Percentiles rank a stretch among this genome's conserved stretches.
phyloP scores from a whole-genome alignment of 2,888 invertebrate genomes.

The Diarsia rubi region DNA sequence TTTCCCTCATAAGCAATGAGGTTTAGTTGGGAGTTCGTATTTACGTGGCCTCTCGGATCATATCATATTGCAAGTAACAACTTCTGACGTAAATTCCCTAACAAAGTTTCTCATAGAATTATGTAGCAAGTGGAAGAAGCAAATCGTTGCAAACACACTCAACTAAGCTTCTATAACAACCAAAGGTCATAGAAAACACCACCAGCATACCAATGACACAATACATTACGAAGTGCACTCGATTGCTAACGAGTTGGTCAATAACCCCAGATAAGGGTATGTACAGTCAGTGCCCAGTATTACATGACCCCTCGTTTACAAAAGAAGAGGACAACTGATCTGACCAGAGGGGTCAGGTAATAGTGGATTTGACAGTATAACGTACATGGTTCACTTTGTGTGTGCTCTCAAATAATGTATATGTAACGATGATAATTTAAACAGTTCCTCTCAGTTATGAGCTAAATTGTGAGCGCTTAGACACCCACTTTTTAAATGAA shows the following conservation, averaged over 20 bases:
- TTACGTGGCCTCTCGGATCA: not conserved
- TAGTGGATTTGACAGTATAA: too few species aligned
- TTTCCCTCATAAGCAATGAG: not conserved
- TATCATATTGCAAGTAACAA: not conserved
- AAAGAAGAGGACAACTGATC: too few species aligned
- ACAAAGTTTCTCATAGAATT: not conserved
- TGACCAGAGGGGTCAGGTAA: too few species aligned
- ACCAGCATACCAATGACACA: slow-evolving; percentile 31
- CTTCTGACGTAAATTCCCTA: not conserved
- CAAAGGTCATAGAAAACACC: slow-evolving; percentile 20
- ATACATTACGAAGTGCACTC: slow-evolving; percentile 34
- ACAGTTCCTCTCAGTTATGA: slow-evolving; percentile 27
- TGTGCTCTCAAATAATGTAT: not conserved
- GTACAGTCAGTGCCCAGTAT: not conserved
- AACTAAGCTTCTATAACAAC: not conserved
- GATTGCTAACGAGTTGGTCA: slow-evolving; percentile 39
- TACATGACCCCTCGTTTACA: too few species aligned
- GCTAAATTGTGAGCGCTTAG: slow-evolving; percentile 1
- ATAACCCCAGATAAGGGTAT: slow-evolving; percentile 40
- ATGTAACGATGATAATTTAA: slow-evolving; percentile 6
- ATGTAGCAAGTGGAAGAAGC: not conserved
- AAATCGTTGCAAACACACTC: not conserved
- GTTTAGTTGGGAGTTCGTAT: too few species aligned
- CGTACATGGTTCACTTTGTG: not conserved
- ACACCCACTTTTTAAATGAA: slow-evolving; percentile 23